Percentiles rank a stretch among this genome's conserved stretches.
These are phyloP conservation scores for Drosophila borborema DNA, from an alignment of 2,888 invertebrate genomes.

Conservation along the genomic window DNA sequence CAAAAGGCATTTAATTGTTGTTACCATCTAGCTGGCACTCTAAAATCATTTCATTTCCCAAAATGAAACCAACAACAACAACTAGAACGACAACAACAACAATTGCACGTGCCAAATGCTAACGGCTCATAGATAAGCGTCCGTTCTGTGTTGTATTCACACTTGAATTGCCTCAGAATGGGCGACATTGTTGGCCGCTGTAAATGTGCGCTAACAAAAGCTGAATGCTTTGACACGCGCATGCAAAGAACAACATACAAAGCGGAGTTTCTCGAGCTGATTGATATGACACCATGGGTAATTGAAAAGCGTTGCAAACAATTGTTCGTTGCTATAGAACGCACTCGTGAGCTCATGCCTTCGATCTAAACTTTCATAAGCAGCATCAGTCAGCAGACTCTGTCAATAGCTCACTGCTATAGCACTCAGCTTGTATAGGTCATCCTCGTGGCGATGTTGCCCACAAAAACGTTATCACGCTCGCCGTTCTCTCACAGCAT, in stretches of 20 bases:
- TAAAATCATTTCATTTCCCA: constrained; percentile 73
- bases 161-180: constrained; percentile 26
- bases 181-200: constrained; percentile 14
- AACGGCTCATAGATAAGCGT: constrained; percentile 64
- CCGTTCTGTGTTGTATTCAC: constrained; percentile 8
- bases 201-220: constrained; percentile 6
- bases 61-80: constrained; percentile 29
- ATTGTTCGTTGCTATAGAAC: too few species aligned
- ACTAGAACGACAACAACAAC: constrained; percentile 18
- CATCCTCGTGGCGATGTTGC: constrained; percentile 19
- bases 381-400: too few species aligned
- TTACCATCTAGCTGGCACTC: constrained; percentile 64
- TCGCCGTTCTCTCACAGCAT: not conserved
- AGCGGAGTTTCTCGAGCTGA: not conserved
- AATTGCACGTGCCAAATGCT: constrained; percentile 64
- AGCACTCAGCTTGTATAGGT: not conserved
- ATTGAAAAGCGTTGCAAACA: not conserved
- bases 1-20: constrained; percentile 75
- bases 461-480: not conserved
- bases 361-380: too few species aligned
- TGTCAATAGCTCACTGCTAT: not conserved
- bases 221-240: constrained; percentile 6
- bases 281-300: not conserved
- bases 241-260: not conserved
- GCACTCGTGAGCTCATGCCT: too few species aligned